These are phyloP conservation scores for Heteropelma amictum DNA, from an alignment of 2,888 invertebrate species.

Conservation along the genomic window DNA sequence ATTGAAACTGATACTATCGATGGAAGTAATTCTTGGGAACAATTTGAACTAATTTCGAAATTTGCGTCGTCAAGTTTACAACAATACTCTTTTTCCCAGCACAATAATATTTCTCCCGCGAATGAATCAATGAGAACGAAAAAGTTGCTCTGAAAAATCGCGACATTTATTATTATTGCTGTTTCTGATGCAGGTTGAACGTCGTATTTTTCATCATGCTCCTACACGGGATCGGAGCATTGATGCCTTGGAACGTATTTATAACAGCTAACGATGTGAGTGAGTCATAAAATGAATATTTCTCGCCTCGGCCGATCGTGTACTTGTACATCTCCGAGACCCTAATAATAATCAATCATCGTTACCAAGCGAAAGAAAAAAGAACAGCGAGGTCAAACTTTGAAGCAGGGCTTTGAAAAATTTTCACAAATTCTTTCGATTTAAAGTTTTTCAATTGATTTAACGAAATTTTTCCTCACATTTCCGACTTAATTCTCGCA, in stretches of 20 bases:
- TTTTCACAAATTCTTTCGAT: slow-evolving; percentile 28
- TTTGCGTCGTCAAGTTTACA: no score
- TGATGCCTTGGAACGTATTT: slow-evolving; percentile 99
- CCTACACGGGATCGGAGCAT: slow-evolving; percentile 95
- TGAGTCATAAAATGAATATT: slow-evolving; percentile 53
- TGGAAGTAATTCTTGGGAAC: no score
- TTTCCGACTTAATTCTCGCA: no score
- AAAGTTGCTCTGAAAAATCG: no score
- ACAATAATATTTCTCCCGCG: no score
- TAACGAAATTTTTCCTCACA: background rate
- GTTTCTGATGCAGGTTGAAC: slow-evolving; percentile 79
- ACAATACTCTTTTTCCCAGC: no score
- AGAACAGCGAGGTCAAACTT: slow-evolving; percentile 16
- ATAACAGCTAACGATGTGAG: slow-evolving; percentile 93
- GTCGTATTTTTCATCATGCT: slow-evolving; percentile 93
- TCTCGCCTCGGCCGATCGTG: slow-evolving; percentile 4
- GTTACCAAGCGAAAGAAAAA: background rate
- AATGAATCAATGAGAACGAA: no score
- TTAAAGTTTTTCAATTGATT: background rate
- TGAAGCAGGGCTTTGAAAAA: background rate
- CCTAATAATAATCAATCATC: slow-evolving; percentile 47
- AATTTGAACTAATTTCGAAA: no score
- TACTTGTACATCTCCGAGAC: slow-evolving; percentile 14
- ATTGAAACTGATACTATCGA: no score
- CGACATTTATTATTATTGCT: no score